Evolutionary conservation across 2,888 invertebrate species (phyloP), one percentile per base, ranked within the genome.

Genomic region (Epinotia nisella): DNA sequence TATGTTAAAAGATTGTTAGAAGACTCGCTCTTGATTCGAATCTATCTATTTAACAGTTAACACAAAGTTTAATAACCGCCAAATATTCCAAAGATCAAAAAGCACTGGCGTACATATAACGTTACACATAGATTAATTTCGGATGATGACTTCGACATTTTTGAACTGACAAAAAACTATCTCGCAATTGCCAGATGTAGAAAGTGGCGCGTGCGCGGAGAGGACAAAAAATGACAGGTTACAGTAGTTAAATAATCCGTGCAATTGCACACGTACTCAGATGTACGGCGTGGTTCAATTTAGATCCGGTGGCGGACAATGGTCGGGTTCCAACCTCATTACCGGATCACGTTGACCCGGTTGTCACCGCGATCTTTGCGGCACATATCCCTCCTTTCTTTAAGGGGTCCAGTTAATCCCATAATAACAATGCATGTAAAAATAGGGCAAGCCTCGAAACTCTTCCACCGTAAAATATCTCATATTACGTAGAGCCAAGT

Each of bases 201-300:
- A 92, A 91, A 92, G 92, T 87, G 85, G 89, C 92, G 87, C 93
- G 93, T 92, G 92, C 92, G 66, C 88, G 83, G 75, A 75, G 58
- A 71, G 80, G 76, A 88, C 87, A 92, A 92, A 93, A 92, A 91
- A 83, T 83, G 82, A 85, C 83, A 87, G 86, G 84, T 85, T 87
- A 85, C 85, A 88, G 86, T 87, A 83, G 85, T 88, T 88, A 88
- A 88, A 88, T 88, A 92, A 90, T 90, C 91, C 89, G 89, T 90
- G 88, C 90, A 88, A 91, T 92, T 90, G 90, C 89, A 90, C 93
- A 93, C 91, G 91, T 92, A 89, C 88, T 80, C 79, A 82, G 81
- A 83, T 85, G 90, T 91, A 91, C 87, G 87, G 86, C 87, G 88
- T 87, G 86, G 90, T 87, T 86, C 89, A 86, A 91, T 90, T 90